A percentile compares a stretch with the other conserved stretches of the same genome.
Conservation (phyloP, 2,797 vertebrate genomes). For the Gymnothorax javanicus region DNA sequence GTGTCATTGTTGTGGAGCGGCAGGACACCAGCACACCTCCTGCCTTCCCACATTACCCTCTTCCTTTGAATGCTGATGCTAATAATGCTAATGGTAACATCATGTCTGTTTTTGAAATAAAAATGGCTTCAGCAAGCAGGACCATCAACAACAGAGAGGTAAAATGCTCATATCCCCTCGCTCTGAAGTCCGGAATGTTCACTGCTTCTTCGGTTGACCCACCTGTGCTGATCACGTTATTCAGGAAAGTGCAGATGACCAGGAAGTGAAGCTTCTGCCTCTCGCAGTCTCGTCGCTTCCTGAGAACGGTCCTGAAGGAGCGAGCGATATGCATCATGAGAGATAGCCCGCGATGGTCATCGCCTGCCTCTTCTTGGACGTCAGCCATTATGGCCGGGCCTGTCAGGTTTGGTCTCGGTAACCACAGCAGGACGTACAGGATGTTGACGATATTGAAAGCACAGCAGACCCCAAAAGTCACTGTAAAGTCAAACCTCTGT, state of each 20-base stretch:
- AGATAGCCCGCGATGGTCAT: constrained; percentile 11
- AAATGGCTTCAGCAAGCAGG: background rate
- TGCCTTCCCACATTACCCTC: background rate
- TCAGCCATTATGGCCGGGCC: constrained; percentile 5
- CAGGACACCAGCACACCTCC: background rate
- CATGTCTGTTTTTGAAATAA: background rate
- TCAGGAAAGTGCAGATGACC: constrained; percentile 59
- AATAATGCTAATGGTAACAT: background rate
- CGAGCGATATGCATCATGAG: constrained; percentile 48
- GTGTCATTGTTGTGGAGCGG: too few relatives aligned
- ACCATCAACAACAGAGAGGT: constrained; percentile 1
- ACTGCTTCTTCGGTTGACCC: constrained; percentile 40
- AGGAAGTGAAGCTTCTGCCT: constrained; percentile 60
- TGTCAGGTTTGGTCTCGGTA: constrained; percentile 44
- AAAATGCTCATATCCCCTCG: background rate
- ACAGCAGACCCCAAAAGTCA: constrained; percentile 51
- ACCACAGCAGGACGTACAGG: constrained; percentile 61
- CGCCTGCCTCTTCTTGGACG: background rate
- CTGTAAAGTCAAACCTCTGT: constrained; percentile 48
- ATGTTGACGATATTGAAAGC: constrained; percentile 52
- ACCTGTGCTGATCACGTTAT: constrained; percentile 57
- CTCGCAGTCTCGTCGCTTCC: constrained; percentile 52
- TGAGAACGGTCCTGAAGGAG: constrained; percentile 54
- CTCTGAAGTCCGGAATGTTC: background rate
- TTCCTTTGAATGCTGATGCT: background rate